Conservation (phyloP, 53 echinoderm and acorn worm species). For the Holothuria scabra region DNA sequence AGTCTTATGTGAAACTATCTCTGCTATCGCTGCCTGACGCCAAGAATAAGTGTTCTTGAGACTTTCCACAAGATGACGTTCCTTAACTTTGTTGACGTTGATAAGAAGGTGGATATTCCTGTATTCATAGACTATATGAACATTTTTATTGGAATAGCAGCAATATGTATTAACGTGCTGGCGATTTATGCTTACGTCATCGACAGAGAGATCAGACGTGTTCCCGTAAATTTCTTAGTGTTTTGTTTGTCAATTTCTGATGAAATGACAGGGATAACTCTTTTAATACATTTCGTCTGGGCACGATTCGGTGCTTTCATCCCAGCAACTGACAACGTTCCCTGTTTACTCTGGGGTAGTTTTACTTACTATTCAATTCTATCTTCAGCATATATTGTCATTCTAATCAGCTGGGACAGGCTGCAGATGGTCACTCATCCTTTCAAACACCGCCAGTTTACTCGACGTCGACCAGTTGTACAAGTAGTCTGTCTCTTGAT, state of each 20-base stretch:
- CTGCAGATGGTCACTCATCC: neutral
- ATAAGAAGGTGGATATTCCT: neutral
- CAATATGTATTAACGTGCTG: neutral
- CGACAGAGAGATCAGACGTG: neutral
- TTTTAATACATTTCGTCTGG: neutral
- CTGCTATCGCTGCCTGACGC: too few relatives aligned
- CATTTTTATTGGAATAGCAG: neutral
- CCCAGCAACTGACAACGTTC: neutral
- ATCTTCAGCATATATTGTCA: neutral
- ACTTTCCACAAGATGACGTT: too few relatives aligned
- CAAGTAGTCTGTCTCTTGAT: neutral
- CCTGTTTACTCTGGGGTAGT: neutral
- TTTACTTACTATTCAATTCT: neutral
- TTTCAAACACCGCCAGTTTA: neutral
- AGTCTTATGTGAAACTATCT: too few relatives aligned
- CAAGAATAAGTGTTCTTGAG: too few relatives aligned
- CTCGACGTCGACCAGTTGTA: neutral
- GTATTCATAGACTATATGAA: neutral
- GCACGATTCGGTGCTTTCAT: neutral
- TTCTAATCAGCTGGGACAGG: neutral
- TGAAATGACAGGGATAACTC: neutral
- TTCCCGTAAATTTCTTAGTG: neutral
- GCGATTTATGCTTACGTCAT: neutral
- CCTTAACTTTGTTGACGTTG: too few relatives aligned
- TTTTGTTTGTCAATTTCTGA: neutral